phyloP scores from a whole-genome alignment of 2,888 invertebrate genomes.

The Acronicta psi region DNA sequence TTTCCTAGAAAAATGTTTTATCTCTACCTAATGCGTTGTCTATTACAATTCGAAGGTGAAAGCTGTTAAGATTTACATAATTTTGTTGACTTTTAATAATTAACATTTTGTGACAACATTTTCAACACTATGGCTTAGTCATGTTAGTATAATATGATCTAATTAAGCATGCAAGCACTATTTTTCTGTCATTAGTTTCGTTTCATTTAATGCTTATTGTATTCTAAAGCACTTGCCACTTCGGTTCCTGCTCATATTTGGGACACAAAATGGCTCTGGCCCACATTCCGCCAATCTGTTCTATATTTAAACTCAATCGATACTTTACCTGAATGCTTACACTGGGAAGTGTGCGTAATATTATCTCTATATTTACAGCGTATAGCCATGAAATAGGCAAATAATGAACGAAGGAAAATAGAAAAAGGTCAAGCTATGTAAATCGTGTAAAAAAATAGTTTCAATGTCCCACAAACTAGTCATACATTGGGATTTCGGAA shows the following conservation, averaged over 20 bases:
- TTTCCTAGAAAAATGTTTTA: conserved; percentile 38
- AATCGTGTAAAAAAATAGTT: conserved; percentile 21
- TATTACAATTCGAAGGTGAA: conserved; percentile 39
- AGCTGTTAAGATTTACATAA: conserved; percentile 27
- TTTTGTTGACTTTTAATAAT: conserved; percentile 20
- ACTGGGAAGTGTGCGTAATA: conserved; percentile 23
- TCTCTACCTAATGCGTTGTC: conserved; percentile 28
- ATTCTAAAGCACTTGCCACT: conserved; percentile 28
- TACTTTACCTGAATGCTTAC: conserved; percentile 20
- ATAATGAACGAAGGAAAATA: conserved; percentile 25
- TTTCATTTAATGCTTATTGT: conserved; percentile 16
- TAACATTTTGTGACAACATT: conserved; percentile 10
- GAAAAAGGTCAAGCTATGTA: conserved; percentile 24
- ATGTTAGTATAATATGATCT: neutral
- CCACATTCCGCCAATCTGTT: conserved; percentile 33
- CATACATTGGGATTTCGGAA: conserved; percentile 13
- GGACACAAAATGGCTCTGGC: conserved; percentile 23
- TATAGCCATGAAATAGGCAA: conserved; percentile 9
- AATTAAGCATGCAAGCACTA: too few species aligned
- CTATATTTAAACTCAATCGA: conserved; percentile 48
- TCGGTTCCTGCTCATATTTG: conserved; percentile 29
- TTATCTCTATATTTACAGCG: conserved; percentile 9
- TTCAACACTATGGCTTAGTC: conserved; percentile 6
- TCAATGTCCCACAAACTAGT: conserved; percentile 25
- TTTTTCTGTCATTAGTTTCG: neutral